Evolutionary conservation across 30 jellyfish, hydroid and myxozoan species (phyloP).

Genomic region (Pelagia noctiluca): DNA sequence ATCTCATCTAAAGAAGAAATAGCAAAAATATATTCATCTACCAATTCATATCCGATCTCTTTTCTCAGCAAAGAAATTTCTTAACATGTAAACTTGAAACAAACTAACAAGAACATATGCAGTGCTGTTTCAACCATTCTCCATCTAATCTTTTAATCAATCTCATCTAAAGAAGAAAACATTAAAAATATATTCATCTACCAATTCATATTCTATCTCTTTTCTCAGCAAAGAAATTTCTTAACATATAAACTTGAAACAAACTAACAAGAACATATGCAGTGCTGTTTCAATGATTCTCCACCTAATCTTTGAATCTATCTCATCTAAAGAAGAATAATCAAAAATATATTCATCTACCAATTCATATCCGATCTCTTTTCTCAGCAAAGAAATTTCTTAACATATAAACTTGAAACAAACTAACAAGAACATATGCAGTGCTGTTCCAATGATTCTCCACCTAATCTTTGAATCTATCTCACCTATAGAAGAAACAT

Average conservation of each 20-base stretch:
- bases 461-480: too few relatives aligned
- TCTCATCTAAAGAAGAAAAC: too few relatives aligned
- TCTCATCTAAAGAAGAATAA: too few relatives aligned
- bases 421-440: conserved; percentile 58
- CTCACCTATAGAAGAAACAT: too few relatives aligned
- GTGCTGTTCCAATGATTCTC: too few relatives aligned
- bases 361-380: conserved; percentile 72
- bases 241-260: conserved; percentile 75
- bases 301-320: conserved; percentile 93
- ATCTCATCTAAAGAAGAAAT: too few relatives aligned
- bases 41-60: conserved; percentile 71
- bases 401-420: conserved; percentile 72
- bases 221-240: conserved; percentile 95
- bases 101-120: conserved; percentile 61
- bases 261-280: conserved; percentile 64
- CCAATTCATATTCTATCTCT: conserved; percentile 74
- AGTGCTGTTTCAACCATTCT: too few relatives aligned
- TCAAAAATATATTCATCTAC: neutral
- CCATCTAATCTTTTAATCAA: too few relatives aligned
- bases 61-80: conserved; percentile 93
- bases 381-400: conserved; percentile 93
- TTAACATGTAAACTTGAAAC: conserved; percentile 70
- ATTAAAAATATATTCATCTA: neutral
- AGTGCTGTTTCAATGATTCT: conserved; percentile 79
- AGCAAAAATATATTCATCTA: neutral